Evolutionary conservation across 2,797 vertebrate genomes (phyloP).

Genomic region (Cirrhinus molitorella): DNA sequence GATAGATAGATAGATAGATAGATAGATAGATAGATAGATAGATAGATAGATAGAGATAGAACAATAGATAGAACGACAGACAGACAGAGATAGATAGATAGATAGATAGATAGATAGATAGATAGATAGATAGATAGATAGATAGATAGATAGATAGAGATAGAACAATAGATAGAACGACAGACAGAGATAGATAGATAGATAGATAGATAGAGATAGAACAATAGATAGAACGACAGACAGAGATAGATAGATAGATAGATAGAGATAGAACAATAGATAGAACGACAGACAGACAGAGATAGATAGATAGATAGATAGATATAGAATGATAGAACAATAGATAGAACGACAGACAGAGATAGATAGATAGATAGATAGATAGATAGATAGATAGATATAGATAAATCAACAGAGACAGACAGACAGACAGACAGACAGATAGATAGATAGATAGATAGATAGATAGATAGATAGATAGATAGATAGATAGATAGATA

Average conservation of each 20-base stretch:
- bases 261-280: background rate
- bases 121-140: no score
- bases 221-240: background rate
- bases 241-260: background rate
- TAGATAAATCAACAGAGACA: accelerated
- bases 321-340: background rate
- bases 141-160: no score
- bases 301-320: no score
- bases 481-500: background rate
- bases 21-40: no score
- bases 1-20: background rate
- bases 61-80: no score
- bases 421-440: accelerated
- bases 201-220: background rate
- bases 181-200: no score
- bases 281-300: background rate
- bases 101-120: background rate
- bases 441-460: background rate
- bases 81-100: no score
- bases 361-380: background rate
- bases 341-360: background rate
- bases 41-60: no score
- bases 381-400: background rate
- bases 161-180: no score
- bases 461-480: background rate